Evolutionary conservation across 2,888 invertebrate genomes (phyloP), one percentile per base, ranked within the genome.

Genomic region (Timema podura): DNA sequence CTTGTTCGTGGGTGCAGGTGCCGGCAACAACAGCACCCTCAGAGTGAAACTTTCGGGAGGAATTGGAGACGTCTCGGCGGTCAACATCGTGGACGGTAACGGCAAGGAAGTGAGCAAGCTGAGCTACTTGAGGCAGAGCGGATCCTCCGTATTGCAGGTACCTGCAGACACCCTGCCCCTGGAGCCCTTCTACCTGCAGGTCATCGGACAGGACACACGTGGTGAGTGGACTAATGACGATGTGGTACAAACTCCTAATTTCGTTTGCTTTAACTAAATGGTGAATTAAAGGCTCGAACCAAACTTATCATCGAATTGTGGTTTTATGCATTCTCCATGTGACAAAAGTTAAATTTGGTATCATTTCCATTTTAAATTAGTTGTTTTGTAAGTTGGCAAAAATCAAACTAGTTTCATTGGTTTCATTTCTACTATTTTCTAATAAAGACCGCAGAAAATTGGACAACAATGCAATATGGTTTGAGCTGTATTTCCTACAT

Each of bases 101-200:
- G 72, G 72, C 51, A 47, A 68, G 7, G 68, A 72, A 51, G 64
- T 72, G 44, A 48, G 57, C 7, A 48, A 65, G n/a, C 57, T 70
- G n/a, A 10, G 61, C 47, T 70, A 70, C 49, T 57, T 64, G 68
- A 8, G 5, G 44, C 11, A 15, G 67, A 49, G 30, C 64, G 45
- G 51, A 30, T 47, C 46, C 68, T 30, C 68, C 48, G 70, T 54
- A 44, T 10, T 70, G 11, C 15, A 64, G 10, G 51, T 70, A 6
- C 65, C 70, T 48, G 49, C 13, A 6, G 15, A 70, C 47, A 49
- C 65, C 15, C 51, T 47, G 5, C 45, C 65, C 6, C 61, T 48
- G 10, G 51, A 48, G 10, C 67, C 64, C 13, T 47, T 64, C 13
- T 70, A 67, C 65, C 65, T 70, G 44, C 45, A 16, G 13, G 47